Evolutionary conservation across 2,888 invertebrate genomes (phyloP), one percentile per base, ranked within the genome.

Genomic region (Priocnemis perturbator): DNA sequence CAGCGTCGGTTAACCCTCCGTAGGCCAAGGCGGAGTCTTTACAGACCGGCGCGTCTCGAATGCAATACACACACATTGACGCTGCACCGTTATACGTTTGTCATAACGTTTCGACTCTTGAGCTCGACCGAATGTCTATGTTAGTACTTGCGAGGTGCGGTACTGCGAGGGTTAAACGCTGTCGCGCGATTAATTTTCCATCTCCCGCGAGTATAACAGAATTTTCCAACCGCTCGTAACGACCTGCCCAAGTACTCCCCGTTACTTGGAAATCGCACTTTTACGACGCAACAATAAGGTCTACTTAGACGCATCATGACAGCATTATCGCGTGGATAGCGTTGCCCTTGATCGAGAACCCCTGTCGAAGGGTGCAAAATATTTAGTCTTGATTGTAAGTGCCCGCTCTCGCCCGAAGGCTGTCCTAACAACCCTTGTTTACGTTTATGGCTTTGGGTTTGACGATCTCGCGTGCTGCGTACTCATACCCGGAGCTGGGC

Each of bases 341-440:
- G 37, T 9, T 37, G 37, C 37, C 4, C 37, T 11, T 9, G 37
- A 23, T 69, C 72, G 79, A 76, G 77, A 73, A 70, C 55, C 77
- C 55, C 78, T 74, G 76, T 55, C 65, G 76, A 74, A 79, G 85
- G 83, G 85, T 81, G 85, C 83, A 85, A 86, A 87, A 88, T 86
- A 85, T 85, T 86, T 83, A 83, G 82, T 77, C 80, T 81, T 82
- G 86, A 86, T 85, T 82, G 83, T 83, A 83, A 86, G 86, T 84
- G 84, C 80, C 79, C 72, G 74, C 74, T 74, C 74, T 79, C 69
- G 74, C 77, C 81, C 77, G 77, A 79, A 80, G 85, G 83, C 82
- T 83, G 84, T 70, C 76, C 83, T 83, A 87, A 87, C 85, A 84
- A 84, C 85, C 87, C 88, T 88, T 87, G 87, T 88, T 88, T 88